These are phyloP conservation scores for Smithornis capensis DNA, from an alignment of 2,113 vertebrate species.

Conservation along the genomic window DNA sequence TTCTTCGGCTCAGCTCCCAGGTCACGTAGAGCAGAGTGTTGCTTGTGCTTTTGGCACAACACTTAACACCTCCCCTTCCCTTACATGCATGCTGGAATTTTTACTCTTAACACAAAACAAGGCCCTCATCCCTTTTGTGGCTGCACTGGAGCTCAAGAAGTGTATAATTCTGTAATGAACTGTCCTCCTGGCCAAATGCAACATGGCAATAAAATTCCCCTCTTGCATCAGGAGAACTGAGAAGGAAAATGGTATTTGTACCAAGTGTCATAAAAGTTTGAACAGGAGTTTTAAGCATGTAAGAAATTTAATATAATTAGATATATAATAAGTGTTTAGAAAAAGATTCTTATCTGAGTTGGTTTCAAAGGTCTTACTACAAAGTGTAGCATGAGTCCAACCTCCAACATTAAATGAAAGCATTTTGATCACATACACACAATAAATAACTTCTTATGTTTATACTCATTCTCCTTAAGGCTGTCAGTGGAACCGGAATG, in stretches of 20 bases:
- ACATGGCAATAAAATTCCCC: neutral
- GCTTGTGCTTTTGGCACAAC: neutral
- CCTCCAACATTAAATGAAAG: neutral
- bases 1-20: neutral
- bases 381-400: neutral
- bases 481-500: neutral
- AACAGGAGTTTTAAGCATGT: neutral
- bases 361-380: neutral
- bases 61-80: neutral
- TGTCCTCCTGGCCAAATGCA: neutral
- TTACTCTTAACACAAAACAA: neutral
- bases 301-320: neutral
- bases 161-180: neutral
- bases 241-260: neutral
- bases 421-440: neutral
- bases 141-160: neutral
- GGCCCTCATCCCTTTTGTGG: neutral
- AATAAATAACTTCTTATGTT: neutral
- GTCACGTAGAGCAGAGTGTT: neutral
- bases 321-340: neutral
- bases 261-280: neutral
- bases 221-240: accelerated
- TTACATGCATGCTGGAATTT: neutral
- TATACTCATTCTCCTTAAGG: neutral
- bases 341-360: neutral